Evolutionary conservation across 2,113 vertebrate genomes (phyloP).

Genomic region (Glaucidium brasilianum): DNA sequence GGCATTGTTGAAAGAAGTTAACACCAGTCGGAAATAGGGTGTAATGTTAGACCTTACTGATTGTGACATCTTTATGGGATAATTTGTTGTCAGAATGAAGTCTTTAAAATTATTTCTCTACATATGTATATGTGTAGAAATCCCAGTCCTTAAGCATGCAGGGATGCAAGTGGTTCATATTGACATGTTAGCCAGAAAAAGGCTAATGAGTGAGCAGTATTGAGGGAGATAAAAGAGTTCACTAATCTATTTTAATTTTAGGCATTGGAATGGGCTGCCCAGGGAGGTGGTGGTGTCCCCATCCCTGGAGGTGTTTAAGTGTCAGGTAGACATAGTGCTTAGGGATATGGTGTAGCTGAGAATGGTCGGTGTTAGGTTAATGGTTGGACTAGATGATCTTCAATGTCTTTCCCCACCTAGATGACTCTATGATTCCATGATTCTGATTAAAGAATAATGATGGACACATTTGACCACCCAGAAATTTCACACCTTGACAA

Average conservation of each 20-base stretch:
- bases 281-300: no score
- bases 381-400: no score
- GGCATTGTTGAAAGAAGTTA: neutral
- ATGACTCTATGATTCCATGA: no score
- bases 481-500: neutral
- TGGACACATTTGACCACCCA: neutral
- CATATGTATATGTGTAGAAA: neutral
- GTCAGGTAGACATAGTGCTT: no score
- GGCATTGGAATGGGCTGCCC: no score
- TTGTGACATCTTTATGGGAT: neutral
- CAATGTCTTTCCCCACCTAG: no score
- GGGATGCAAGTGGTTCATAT: neutral
- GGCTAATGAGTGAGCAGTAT: neutral
- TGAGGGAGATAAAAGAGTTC: neutral
- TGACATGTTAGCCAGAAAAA: neutral
- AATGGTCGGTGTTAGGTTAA: no score
- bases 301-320: no score
- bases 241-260: neutral
- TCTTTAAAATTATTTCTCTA: neutral
- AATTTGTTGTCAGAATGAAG: neutral
- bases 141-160: neutral
- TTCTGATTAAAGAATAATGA: neutral
- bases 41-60: neutral
- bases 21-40: neutral
- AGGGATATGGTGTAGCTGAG: no score